phyloP scores from a whole-genome alignment of 2,797 vertebrate species.

The Crypturellus tataupa region DNA sequence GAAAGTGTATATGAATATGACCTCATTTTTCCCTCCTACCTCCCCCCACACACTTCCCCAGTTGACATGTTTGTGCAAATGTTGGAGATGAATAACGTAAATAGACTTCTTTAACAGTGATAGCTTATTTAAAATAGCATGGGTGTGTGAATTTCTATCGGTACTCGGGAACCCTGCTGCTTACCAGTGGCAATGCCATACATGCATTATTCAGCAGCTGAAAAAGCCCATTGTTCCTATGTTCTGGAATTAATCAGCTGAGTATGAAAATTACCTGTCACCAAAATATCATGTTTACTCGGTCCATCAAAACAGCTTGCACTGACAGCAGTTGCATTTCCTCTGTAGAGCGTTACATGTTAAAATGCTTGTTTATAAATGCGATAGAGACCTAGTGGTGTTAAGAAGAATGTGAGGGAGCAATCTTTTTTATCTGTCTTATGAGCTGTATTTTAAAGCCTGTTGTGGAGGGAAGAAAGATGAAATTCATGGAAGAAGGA shows the following conservation, averaged over 20 bases:
- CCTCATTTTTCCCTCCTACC: slow-evolving; percentile 75
- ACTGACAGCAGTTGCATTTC: background rate
- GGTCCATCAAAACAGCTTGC: slow-evolving; percentile 51
- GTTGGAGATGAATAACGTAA: slow-evolving; percentile 74
- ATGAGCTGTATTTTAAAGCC: background rate
- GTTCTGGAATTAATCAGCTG: slow-evolving; percentile 73
- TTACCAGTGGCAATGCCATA: slow-evolving; percentile 54
- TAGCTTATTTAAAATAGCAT: slow-evolving; percentile 76
- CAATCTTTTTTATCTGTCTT: background rate
- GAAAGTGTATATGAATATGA: slow-evolving; percentile 71
- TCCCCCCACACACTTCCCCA: slow-evolving; percentile 73
- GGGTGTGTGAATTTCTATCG: slow-evolving; percentile 69
- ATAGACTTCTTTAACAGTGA: slow-evolving; percentile 72
- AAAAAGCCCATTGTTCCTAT: slow-evolving; percentile 68
- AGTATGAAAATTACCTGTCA: slow-evolving; percentile 74
- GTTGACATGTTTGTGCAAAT: slow-evolving; percentile 76
- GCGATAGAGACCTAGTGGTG: background rate
- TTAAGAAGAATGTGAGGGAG: background rate
- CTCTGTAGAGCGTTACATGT: background rate
- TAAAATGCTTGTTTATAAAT: slow-evolving; percentile 12
- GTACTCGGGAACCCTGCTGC: slow-evolving; percentile 67
- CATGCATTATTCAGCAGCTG: slow-evolving; percentile 71
- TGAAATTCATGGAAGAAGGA: background rate
- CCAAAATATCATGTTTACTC: slow-evolving; percentile 60
- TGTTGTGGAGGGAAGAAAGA: background rate